Evolutionary conservation across 2,797 vertebrate genomes (phyloP).

Genomic region (Neosilurus hyrtlii): DNA sequence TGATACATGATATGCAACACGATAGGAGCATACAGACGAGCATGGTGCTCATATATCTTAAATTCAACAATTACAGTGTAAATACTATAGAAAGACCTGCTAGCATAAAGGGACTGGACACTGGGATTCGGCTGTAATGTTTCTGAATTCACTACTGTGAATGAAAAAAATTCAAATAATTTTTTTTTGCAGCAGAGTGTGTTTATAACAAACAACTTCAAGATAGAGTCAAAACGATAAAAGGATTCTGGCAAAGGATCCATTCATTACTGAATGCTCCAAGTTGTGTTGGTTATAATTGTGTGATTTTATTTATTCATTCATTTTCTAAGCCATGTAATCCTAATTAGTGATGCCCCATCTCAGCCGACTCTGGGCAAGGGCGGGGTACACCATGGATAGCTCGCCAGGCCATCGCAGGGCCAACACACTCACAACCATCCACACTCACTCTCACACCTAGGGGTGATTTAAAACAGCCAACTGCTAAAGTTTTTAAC

Average conservation of each 20-base stretch:
- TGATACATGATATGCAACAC: conserved; percentile 43
- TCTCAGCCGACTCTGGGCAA: too few relatives aligned
- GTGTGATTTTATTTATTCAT: too few relatives aligned
- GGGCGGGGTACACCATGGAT: too few relatives aligned
- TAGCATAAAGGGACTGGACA: neutral
- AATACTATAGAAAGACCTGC: neutral
- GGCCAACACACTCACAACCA: too few relatives aligned
- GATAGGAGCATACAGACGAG: neutral
- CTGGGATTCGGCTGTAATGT: neutral
- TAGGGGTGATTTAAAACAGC: too few relatives aligned
- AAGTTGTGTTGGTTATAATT: neutral
- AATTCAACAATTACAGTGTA: neutral
- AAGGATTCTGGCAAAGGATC: neutral
- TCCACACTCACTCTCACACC: too few relatives aligned
- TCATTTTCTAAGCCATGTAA: too few relatives aligned
- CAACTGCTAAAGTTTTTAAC: neutral
- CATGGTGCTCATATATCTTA: neutral
- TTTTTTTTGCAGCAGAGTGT: neutral
- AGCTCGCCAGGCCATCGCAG: too few relatives aligned
- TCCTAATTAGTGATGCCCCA: too few relatives aligned
- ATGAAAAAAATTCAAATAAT: neutral
- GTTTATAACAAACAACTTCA: neutral
- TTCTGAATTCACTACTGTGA: neutral
- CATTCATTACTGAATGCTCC: neutral
- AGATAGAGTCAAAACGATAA: neutral